These are phyloP conservation scores for Pseudomugil gertrudae DNA, from an alignment of 2,797 vertebrate species.

Conservation along the genomic window DNA sequence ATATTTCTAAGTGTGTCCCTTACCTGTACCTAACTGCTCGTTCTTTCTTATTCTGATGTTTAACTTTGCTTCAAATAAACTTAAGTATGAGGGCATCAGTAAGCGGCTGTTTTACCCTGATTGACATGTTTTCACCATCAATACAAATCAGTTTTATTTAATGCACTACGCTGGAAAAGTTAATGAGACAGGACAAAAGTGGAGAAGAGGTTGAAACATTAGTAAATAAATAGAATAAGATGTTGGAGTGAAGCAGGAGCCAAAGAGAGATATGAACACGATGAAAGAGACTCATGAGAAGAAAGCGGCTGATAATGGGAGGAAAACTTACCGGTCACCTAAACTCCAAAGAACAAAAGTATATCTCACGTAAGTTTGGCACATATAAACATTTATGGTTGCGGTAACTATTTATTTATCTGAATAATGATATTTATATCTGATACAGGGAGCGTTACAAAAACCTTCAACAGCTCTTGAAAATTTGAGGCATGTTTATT, in stretches of 20 bases:
- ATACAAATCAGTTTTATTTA: constrained; percentile 29
- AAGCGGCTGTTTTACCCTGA: constrained; percentile 23
- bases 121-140: constrained; percentile 32
- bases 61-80: constrained; percentile 18
- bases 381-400: too few species aligned
- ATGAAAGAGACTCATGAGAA: neutral
- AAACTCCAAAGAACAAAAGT: constrained; percentile 16
- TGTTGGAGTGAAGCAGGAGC: neutral
- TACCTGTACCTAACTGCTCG: neutral
- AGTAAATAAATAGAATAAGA: neutral
- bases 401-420: neutral
- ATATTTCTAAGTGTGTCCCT: neutral
- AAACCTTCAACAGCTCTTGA: too few species aligned
- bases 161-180: neutral
- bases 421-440: neutral
- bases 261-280: neutral
- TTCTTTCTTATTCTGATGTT: constrained; percentile 1
- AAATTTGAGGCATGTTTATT: too few species aligned
- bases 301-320: constrained; percentile 16
- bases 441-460: too few species aligned
- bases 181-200: neutral
- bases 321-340: constrained; percentile 21
- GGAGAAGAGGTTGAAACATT: neutral
- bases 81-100: neutral
- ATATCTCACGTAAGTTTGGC: constrained; percentile 24